Percentiles rank a stretch among this genome's conserved stretches.
Evolutionary conservation across 2,113 vertebrate genomes (phyloP).

Genomic region (Ailuropoda melanoleuca): DNA sequence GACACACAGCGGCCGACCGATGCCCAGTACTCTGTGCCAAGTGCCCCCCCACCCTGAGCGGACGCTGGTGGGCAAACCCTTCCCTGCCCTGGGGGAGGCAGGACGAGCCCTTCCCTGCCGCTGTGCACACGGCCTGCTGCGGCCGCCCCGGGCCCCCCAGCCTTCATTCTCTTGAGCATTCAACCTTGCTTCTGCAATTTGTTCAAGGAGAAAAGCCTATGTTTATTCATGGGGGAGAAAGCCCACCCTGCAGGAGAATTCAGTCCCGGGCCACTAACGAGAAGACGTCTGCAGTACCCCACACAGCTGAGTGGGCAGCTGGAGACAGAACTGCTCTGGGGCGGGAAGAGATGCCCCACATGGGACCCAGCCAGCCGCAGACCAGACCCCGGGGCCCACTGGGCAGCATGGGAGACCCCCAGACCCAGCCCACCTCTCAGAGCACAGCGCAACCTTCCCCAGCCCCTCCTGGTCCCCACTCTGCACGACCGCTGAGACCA

Average conservation of each 20-base stretch:
- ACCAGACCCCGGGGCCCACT: background rate
- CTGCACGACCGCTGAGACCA: accelerated
- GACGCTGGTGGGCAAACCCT: background rate
- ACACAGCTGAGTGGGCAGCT: background rate
- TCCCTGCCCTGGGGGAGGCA: background rate
- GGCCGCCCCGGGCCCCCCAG: no score
- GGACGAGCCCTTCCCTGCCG: accelerated
- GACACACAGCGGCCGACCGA: no score
- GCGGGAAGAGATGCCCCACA: background rate
- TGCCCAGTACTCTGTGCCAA: background rate
- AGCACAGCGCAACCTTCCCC: accelerated
- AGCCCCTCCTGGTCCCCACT: background rate
- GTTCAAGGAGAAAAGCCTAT: background rate
- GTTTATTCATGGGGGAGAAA: background rate
- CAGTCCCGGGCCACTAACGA: background rate
- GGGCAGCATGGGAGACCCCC: background rate
- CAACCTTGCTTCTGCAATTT: background rate
- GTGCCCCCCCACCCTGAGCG: accelerated
- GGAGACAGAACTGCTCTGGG: background rate
- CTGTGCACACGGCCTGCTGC: background rate
- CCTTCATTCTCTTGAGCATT: background rate
- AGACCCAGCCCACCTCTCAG: background rate
- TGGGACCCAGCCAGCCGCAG: background rate
- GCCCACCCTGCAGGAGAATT: no score
- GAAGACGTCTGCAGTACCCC: background rate